Base-by-base conservation (phyloP, 2,797 vertebrate genomes). In the Crossoptilon crossoptilon region DNA sequence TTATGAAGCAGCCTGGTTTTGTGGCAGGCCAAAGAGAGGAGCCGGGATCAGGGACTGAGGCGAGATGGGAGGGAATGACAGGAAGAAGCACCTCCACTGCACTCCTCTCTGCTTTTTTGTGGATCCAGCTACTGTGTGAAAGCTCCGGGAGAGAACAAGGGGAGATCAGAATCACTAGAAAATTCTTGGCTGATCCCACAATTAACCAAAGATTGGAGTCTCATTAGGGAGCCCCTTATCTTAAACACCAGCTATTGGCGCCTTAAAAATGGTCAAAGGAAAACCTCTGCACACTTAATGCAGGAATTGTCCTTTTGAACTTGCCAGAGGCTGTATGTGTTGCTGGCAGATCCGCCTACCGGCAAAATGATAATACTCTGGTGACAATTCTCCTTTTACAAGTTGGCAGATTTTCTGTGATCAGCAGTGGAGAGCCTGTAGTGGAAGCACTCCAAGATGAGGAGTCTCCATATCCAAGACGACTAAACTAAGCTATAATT, bases 1-100 rank as follows among this genome's bases (percentile, higher is more conserved):
- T 49, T 55, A 9, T 11, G 11, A 68, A 73, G 23, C 31, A 19
- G 17, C 6, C 46, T 33, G 14, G 5, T 15, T 53, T 73, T 64
- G 13, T 73, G 68, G 41, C 15, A 2, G 33, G 17, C 5, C 1
- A 23, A 53, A 74, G 17, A 41, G 64, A 13, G 26, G 8, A 17
- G 9, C 24, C 23, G 18, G 4, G 12, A 11, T 31, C 9, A 10
- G 8, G 8, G 17, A n/a, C 5, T 0, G 3, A 41, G 27, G 9
- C 1, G 1, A n/a, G 59, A 31, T 1, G 7, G 49, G 15, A 27
- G 11, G 8, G 11, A 73, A 29, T 9, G 49, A 29, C 10, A 14
- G 64, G 15, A 78, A 27, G 72, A 44, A 53, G 16, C 16, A 24
- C 7, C 4, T 87, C 29, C 39, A 16, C 16, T 62, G 39, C 43